These are phyloP conservation scores for Pogonocichla stellata DNA, from an alignment of 2,113 vertebrate species.

Conservation along the genomic window DNA sequence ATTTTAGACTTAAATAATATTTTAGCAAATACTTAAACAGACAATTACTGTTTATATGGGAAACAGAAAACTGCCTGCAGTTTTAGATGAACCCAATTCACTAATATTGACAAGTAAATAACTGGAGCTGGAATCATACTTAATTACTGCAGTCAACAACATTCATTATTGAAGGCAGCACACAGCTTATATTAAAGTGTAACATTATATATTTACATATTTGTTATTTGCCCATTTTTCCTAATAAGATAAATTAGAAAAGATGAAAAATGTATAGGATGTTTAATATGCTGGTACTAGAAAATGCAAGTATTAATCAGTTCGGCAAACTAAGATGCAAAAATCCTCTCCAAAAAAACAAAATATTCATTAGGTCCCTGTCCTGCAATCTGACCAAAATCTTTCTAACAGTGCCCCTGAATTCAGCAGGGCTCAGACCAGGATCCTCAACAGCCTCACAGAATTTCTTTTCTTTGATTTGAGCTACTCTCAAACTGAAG, in stretches of 20 bases:
- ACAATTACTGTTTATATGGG: slow-evolving; percentile 29
- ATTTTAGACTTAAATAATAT: slow-evolving; percentile 50
- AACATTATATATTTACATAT: background rate
- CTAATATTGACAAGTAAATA: slow-evolving; percentile 28
- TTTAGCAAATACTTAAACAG: slow-evolving; percentile 33
- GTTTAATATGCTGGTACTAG: background rate
- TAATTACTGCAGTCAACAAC: slow-evolving; percentile 29
- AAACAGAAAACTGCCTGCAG: slow-evolving; percentile 20
- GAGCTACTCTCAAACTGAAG: background rate
- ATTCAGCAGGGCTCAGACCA: background rate
- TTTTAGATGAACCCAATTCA: slow-evolving; percentile 7
- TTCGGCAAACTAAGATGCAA: background rate
- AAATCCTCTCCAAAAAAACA: background rate
- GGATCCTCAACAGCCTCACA: background rate
- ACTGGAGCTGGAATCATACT: background rate
- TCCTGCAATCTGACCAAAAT: background rate
- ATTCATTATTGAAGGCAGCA: slow-evolving; percentile 2
- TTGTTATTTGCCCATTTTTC: background rate
- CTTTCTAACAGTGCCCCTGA: background rate
- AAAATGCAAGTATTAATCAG: background rate
- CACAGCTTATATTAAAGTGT: background rate
- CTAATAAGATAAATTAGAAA: background rate
- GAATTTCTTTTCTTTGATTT: background rate
- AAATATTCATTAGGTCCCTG: background rate
- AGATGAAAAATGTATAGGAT: background rate